Conservation (phyloP, 53 echinoderm and acorn worm genomes). For the Actinopyga echinites region DNA sequence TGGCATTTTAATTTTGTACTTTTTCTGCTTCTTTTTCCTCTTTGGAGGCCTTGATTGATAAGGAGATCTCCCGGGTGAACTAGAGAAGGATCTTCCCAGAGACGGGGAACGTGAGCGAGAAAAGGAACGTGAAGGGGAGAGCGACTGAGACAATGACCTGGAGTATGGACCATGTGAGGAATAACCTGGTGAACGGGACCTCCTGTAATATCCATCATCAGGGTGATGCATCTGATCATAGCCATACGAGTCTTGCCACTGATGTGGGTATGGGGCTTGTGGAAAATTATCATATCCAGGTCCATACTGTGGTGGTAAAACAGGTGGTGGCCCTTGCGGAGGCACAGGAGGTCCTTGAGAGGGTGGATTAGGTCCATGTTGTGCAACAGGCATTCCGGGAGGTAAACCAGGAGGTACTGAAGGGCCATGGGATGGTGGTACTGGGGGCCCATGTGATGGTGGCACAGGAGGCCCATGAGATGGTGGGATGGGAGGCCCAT, state of each 20-base stretch:
- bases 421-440: not conserved
- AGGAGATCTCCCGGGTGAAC: slow-evolving; percentile 5
- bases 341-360: not conserved
- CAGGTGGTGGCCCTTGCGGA: not conserved
- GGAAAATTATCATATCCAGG: not conserved
- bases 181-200: slow-evolving; percentile 11
- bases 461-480: slow-evolving; percentile 16
- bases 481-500: not conserved
- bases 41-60: not conserved
- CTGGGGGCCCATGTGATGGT: slow-evolving; percentile 30
- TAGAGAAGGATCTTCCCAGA: not conserved
- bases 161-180: not conserved
- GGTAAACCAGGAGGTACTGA: slow-evolving; percentile 21
- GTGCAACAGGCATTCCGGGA: not conserved
- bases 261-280: slow-evolving; percentile 12
- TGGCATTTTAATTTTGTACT: not conserved
- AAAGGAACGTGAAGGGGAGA: slow-evolving; percentile 41
- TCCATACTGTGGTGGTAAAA: not conserved
- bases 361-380: slow-evolving; percentile 15
- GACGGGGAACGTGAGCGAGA: slow-evolving; percentile 39
- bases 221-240: not conserved
- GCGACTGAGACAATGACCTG: slow-evolving; percentile 18
- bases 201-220: slow-evolving; percentile 12
- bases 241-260: not conserved
- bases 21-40: slow-evolving; percentile 18